Conservation (phyloP, 1,140 invertebrate species). For the Varroa destructor region DNA sequence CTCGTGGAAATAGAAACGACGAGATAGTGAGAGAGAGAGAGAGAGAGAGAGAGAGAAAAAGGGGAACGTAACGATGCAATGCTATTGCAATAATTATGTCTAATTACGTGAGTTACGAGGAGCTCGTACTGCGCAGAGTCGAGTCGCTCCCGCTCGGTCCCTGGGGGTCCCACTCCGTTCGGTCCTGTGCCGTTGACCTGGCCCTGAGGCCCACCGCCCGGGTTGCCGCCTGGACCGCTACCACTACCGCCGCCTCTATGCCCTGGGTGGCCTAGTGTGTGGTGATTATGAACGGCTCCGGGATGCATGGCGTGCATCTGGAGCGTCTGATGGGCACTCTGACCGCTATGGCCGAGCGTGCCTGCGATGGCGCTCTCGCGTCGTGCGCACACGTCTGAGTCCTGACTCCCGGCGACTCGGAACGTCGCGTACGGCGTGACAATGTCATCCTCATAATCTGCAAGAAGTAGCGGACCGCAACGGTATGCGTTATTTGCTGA, state of each 20-base stretch:
- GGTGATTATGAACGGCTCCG: neutral
- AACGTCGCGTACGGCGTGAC: conserved; percentile 28
- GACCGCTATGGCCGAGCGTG: neutral
- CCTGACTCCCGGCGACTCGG: conserved; percentile 27
- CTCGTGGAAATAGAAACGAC: no score
- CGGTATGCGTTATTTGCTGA: no score
- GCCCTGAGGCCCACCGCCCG: neutral
- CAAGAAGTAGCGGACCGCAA: neutral
- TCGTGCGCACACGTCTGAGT: conserved; percentile 27
- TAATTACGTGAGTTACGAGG: conserved; percentile 28
- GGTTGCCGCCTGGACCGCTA: neutral
- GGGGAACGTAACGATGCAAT: no score
- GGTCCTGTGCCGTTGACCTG: no score
- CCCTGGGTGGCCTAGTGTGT: neutral
- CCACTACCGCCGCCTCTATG: neutral
- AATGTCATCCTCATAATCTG: conserved; percentile 27
- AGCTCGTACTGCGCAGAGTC: conserved; percentile 28
- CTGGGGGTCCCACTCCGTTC: no score
- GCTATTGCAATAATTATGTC: neutral
- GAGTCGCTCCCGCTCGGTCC: conserved; percentile 5
- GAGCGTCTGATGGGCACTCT: neutral
- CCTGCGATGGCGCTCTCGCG: conserved; percentile 24
- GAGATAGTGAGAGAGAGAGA: no score
- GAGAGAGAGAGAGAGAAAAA: no score
- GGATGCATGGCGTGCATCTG: conserved; percentile 16